Evolutionary conservation across 2,113 vertebrate species (phyloP).

Genomic region (Parotia lawesii): DNA sequence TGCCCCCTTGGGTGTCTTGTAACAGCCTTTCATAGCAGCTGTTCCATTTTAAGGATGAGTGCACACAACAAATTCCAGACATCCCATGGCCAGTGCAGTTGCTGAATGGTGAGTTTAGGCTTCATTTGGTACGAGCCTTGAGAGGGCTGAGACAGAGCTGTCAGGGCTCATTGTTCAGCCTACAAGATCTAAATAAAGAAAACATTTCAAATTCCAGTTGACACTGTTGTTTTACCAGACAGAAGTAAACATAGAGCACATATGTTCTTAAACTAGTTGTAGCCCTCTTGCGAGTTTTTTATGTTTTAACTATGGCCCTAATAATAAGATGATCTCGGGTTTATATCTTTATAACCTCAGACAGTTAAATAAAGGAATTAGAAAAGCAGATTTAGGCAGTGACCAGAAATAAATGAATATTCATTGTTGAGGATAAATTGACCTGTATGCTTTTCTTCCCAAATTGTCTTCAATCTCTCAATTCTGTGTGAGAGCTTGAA

Average conservation of each 20-base stretch:
- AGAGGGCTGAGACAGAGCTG: slow-evolving; percentile 58
- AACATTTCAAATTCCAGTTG: slow-evolving; percentile 58
- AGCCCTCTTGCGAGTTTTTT: not conserved
- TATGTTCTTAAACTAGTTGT: not conserved
- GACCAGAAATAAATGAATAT: slow-evolving; percentile 43
- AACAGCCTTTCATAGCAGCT: slow-evolving; percentile 71
- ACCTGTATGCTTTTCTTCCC: slow-evolving; percentile 16
- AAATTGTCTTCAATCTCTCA: not conserved
- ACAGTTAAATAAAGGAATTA: not conserved
- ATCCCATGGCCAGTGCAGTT: slow-evolving; percentile 51
- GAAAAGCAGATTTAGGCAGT: slow-evolving; percentile 8
- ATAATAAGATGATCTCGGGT: not conserved
- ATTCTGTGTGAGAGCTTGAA: not conserved
- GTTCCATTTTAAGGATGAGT: slow-evolving; percentile 71
- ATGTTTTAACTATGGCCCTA: not conserved
- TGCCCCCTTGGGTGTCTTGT: slow-evolving; percentile 62
- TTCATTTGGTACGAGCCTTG: slow-evolving; percentile 57
- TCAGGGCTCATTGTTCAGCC: slow-evolving; percentile 65
- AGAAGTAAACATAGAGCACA: slow-evolving; percentile 12
- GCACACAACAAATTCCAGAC: slow-evolving; percentile 76
- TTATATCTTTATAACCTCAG: not conserved
- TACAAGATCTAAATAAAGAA: slow-evolving; percentile 64
- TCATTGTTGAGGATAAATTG: slow-evolving; percentile 22
- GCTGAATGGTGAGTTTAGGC: slow-evolving; percentile 69
- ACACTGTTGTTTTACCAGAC: slow-evolving; percentile 26